phyloP scores from a whole-genome alignment of 2,113 vertebrate species.

The Nesoenas mayeri region DNA sequence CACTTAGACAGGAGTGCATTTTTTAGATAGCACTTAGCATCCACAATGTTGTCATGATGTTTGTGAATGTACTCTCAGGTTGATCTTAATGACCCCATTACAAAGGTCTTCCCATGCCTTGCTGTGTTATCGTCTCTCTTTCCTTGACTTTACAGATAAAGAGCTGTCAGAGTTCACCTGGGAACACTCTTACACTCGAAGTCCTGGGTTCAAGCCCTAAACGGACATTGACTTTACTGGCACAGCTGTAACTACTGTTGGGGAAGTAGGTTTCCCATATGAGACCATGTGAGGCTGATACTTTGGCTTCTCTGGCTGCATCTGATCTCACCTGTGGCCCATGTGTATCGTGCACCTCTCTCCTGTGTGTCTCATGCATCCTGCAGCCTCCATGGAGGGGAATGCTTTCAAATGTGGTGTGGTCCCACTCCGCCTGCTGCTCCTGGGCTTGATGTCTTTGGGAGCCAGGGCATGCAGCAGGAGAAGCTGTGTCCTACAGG shows the following conservation, averaged over 20 bases:
- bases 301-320: background rate
- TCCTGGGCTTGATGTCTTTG: background rate
- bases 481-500: background rate
- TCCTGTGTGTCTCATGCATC: background rate
- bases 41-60: conserved; percentile 65
- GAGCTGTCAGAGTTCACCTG: background rate
- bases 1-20: conserved; percentile 74
- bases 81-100: conserved; percentile 77
- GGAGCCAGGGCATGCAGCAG: background rate
- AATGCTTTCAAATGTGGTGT: background rate
- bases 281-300: background rate
- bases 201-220: background rate
- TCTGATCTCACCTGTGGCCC: background rate
- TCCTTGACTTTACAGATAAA: conserved; percentile 26
- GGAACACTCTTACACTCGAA: background rate
- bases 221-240: background rate
- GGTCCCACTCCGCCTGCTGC: background rate
- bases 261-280: background rate
- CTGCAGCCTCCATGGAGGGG: background rate
- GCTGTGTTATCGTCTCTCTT: background rate
- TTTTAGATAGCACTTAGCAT: conserved; percentile 77
- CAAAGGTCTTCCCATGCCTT: conserved; percentile 52
- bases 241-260: background rate
- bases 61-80: conserved; percentile 64
- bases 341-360: background rate